Base-by-base conservation (phyloP, 2,797 vertebrate genomes). In the Atherinosoma microstoma region DNA sequence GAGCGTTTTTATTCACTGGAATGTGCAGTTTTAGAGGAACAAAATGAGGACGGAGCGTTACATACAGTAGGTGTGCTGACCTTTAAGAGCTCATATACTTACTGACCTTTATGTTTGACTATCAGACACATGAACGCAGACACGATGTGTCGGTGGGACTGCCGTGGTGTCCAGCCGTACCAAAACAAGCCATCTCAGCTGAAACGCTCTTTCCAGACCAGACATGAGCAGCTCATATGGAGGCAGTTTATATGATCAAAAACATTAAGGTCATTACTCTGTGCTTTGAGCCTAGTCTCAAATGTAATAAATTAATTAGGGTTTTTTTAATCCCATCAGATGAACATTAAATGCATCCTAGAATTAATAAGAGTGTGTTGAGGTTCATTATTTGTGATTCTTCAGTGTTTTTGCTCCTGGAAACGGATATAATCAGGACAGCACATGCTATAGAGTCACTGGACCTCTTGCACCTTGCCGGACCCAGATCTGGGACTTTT, bases 1-100 rank as follows among this genome's bases (percentile, higher is more conserved):
- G 47, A 78, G 76, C 57, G 11, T 73, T 84, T 45, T 74, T 13
- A 84, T 64, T 85, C 84, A 76, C 66, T 67, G 74, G 32, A 30
- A 64, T 54, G 54, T 58, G 27, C 32, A 64, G 70, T 67, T 54
- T 4, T 59, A 38, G 45, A 40, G 58, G 36, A 47, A 61, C 49
- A 70, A 74, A 76, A 63, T 47, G 36, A 73, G 78, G 47, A 54
- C 30, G 64, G 34, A 70, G 24, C 73, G 36, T 56, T 69, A 69
- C 10, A 36, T 53, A 30, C 40, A 12, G 24, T 40, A 35, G 1
- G 42, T 32, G 40, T 57, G 16, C 38, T 54, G 77, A 84, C 83
- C 70, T 84, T 75, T 63, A 64, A 40, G 49, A 32, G 53, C 13
- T 61, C 24, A 16, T 66, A 58, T 58, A 30, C 53, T 51, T 24